These are phyloP conservation scores for Tapirus terrestris DNA, from an alignment of 2,113 vertebrate species.

Conservation along the genomic window DNA sequence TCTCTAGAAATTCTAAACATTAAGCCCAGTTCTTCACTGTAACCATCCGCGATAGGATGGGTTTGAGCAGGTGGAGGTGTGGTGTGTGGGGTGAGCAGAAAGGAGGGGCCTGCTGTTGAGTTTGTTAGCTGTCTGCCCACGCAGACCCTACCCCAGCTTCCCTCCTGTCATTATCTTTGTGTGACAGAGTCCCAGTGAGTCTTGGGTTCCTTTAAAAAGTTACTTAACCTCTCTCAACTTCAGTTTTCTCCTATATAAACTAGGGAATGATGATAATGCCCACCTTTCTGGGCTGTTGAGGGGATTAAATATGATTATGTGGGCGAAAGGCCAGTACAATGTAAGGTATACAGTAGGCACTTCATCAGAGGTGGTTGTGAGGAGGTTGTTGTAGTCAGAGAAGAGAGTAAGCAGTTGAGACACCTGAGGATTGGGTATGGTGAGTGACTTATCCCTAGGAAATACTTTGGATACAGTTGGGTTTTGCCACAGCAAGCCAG, in stretches of 20 bases:
- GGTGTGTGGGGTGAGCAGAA: neutral
- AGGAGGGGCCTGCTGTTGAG: too few species aligned
- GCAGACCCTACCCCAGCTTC: neutral
- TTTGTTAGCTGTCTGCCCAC: neutral
- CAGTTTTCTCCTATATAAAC: neutral
- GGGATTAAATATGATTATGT: neutral
- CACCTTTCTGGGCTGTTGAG: neutral
- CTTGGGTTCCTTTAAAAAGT: neutral
- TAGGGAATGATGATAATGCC: too few species aligned
- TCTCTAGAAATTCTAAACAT: neutral
- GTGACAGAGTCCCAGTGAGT: neutral
- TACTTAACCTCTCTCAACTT: neutral
- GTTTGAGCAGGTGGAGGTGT: neutral
- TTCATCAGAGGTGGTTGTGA: neutral
- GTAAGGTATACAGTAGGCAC: neutral
- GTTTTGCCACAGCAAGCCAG: neutral
- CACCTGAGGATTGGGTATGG: too few species aligned
- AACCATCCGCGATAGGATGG: neutral
- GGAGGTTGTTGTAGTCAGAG: neutral
- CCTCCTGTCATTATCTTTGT: neutral
- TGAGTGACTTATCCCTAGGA: neutral
- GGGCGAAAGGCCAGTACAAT: neutral
- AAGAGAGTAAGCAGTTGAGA: neutral
- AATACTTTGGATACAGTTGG: neutral
- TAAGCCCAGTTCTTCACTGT: neutral